Base-by-base conservation (phyloP, 2,797 vertebrate genomes). In the Lithobates sylvaticus region DNA sequence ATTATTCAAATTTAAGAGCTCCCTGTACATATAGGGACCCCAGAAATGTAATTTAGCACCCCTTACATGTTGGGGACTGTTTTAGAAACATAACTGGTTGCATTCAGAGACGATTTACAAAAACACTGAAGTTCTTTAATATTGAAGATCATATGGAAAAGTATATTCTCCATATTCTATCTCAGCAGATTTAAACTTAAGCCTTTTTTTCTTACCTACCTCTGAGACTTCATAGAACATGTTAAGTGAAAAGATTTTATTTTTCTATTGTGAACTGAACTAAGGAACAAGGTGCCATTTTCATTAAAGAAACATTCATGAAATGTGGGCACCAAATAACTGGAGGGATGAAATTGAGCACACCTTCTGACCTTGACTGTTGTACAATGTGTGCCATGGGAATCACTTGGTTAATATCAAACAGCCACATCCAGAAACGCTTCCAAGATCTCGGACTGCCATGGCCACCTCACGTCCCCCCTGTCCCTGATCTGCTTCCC, bases 341-440 rank as follows among this genome's bases (percentile, higher is more conserved):
- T 76, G n/a, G 68, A 78, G 65, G 64, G 70, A 87, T 84, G 77
- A 64, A 84, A 76, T 70, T 61, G 78, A 87, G 80, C 54, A 84
- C 77, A 68, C 86, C 64, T 61, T 74, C 58, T 87, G 86, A 87
- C 86, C 86, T 74, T 76, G 61, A 84, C 76, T 64, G 76, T 87
- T 79, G 81, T 47, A 70, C 68, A 87, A 87, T 84, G 71, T 84
- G 86, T 68, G 75, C 86, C 86, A 84, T 68, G 86, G 86, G 86
- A 87, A 87, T 87, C 76, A 76, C 36, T 87, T 84, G 77, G 76
- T 76, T 87, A 87, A 87, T 87, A 87, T 87, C 86, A 87, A 87
- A 87, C 86, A 87, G 86, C 81, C 86, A 79, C 76, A 75, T 87
- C 70, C 76, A 87, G 71, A 79, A 87, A 78, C 71, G 80, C 81